These are phyloP conservation scores for Halcyon malimbica DNA, from an alignment of 2,113 vertebrate genomes.

Conservation along the genomic window DNA sequence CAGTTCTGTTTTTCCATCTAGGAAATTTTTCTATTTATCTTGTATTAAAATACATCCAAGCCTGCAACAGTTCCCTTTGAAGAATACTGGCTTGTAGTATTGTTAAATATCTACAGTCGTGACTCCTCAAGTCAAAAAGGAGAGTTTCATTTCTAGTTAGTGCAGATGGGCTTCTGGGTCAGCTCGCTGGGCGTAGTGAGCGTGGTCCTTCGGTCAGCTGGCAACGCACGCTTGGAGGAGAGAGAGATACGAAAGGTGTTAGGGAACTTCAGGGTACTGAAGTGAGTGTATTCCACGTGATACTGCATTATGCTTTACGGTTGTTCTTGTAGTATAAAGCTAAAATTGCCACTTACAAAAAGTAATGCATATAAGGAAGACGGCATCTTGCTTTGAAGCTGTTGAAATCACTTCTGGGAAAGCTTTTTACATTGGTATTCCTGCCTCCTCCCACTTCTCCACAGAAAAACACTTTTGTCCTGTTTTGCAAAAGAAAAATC, in stretches of 20 bases:
- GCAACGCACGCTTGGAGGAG: neutral
- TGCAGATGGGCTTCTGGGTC: neutral
- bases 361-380: neutral
- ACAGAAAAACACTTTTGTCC: neutral
- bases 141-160: neutral
- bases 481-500: constrained; percentile 14
- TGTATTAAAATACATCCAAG: neutral
- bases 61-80: neutral
- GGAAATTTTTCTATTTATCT: neutral
- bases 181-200: neutral
- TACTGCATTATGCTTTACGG: neutral
- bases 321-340: neutral
- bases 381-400: neutral
- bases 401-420: neutral
- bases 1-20: neutral
- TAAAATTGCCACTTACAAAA: neutral
- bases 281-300: neutral
- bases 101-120: neutral
- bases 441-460: neutral
- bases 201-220: neutral
- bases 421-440: neutral
- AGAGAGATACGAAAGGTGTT: neutral
- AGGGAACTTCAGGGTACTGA: neutral
- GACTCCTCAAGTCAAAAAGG: neutral
- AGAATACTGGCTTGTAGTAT: neutral